A percentile compares a stretch with the other conserved stretches of the same genome.
These are phyloP conservation scores for Drosophila melanosoma DNA, from an alignment of 2,888 invertebrate species.

Conservation along the genomic window DNA sequence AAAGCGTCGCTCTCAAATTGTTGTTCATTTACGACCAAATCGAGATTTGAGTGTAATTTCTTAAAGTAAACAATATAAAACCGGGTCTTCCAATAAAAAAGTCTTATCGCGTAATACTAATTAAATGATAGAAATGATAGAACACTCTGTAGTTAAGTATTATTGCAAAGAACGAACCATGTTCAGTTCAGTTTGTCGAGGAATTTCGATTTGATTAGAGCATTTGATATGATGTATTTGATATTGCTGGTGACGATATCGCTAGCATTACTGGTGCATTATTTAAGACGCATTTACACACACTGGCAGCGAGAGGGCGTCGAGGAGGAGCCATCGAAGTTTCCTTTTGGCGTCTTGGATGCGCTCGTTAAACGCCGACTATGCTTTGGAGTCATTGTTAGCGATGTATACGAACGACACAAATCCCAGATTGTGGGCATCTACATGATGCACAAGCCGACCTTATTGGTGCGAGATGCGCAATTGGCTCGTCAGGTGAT, in stretches of 20 bases:
- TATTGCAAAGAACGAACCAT: not conserved
- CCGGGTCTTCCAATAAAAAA: not conserved
- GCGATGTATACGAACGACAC: slow-evolving; percentile 86
- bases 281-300: slow-evolving; percentile 60
- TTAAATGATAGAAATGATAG: not conserved
- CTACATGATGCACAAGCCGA: slow-evolving; percentile 88
- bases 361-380: slow-evolving; percentile 86
- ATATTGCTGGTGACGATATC: slow-evolving; percentile 41
- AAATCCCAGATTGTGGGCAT: slow-evolving; percentile 86
- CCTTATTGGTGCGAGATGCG: slow-evolving; percentile 88
- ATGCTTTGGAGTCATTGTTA: slow-evolving; percentile 88
- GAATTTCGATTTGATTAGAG: not conserved
- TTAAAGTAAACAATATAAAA: slow-evolving; percentile 2
- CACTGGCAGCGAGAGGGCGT: slow-evolving; percentile 87
- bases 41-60: not conserved
- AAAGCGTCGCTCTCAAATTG: not conserved
- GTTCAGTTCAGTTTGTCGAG: slow-evolving; percentile 24
- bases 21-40: not conserved
- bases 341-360: slow-evolving; percentile 88
- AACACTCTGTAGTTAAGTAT: not conserved
- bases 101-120: slow-evolving; percentile 1
- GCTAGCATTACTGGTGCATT: slow-evolving; percentile 37
- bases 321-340: slow-evolving; percentile 86
- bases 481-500: slow-evolving; percentile 87
- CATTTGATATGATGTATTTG: slow-evolving; percentile 68